These are phyloP conservation scores for Paraescarpia echinospica DNA, from an alignment of 1,140 invertebrate genomes.

Conservation along the genomic window DNA sequence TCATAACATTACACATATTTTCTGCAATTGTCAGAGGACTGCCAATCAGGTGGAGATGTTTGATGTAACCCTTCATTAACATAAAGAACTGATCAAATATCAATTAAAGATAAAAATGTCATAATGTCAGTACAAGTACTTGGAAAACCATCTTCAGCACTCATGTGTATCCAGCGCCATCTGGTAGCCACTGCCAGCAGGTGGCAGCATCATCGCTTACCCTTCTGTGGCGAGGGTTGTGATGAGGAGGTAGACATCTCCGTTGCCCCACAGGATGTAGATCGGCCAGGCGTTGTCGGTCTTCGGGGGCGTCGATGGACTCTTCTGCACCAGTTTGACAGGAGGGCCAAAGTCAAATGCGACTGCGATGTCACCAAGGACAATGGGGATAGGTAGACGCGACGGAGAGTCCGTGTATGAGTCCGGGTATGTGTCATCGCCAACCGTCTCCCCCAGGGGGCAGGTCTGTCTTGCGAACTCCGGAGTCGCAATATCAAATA, in stretches of 20 bases:
- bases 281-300: slow-evolving; percentile 69
- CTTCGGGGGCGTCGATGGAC: neutral
- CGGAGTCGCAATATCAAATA: slow-evolving; percentile 54
- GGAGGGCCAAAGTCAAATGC: slow-evolving; percentile 81
- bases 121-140: too few relatives aligned
- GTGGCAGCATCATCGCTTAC: slow-evolving; percentile 29
- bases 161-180: too few relatives aligned
- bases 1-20: too few relatives aligned
- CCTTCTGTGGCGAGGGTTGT: slow-evolving; percentile 63
- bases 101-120: too few relatives aligned
- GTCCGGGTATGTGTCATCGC: slow-evolving; percentile 27
- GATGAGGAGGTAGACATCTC: slow-evolving; percentile 71
- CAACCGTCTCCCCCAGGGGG: slow-evolving; percentile 35
- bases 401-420: slow-evolving; percentile 35
- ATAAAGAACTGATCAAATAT: too few relatives aligned
- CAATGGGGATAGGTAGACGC: slow-evolving; percentile 53
- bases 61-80: too few relatives aligned
- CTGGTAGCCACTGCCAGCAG: too few relatives aligned
- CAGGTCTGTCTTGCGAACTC: slow-evolving; percentile 46
- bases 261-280: slow-evolving; percentile 79
- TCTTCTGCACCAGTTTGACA: slow-evolving; percentile 17
- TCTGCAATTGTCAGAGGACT: too few relatives aligned
- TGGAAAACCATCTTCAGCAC: too few relatives aligned
- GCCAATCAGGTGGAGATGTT: too few relatives aligned
- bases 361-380: slow-evolving; percentile 77